Evolutionary conservation across 2,888 invertebrate genomes (phyloP), one percentile per base, ranked within the genome.

Genomic region (Ariolimax columbianus): DNA sequence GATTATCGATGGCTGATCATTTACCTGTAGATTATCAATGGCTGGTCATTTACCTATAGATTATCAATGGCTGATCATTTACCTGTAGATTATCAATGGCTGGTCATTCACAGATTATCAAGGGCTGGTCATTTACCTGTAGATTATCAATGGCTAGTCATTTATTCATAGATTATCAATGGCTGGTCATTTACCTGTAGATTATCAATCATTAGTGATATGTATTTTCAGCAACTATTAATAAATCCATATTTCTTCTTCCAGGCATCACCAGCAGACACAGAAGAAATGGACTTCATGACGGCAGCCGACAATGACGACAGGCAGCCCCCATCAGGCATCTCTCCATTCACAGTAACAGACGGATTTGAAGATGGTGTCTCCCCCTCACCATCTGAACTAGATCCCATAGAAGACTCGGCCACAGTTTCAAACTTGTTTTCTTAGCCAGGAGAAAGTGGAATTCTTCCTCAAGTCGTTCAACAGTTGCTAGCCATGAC

Each of bases 341-440:
- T 92, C 82, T 93, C 92, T 30, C 92, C 92, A 0, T 92, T 92
- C 82, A 91, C 91, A 82, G 89, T 92, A 87, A 90, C 92, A 0
- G 91, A 91, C 9, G 91, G 91, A 11, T 92, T 93, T 88, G 92
- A 91, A 59, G 88, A 86, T 33, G 82, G 85, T 11, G 79, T 63
- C 19, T 91, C 91, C 33, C 90, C 91, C 0, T 86, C 88, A 3
- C 87, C 88, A 6, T 91, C 91, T 14, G 92, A 92, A 79, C 77
- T 91, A 1, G 92, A 92, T 36, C 89, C 88, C 4, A 66, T 91
- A 11, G 92, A 92, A 14, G 91, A 92, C n/a, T 47, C 72, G 9
- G 63, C 78, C 19, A 77, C 75, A 30, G 85, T 75, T 7, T 40
- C 77, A 38, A 77, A 78, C 30, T 63, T 82, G n/a, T 82, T 75